Conservation (phyloP, 2,797 vertebrate genomes). For the Anableps anableps region DNA sequence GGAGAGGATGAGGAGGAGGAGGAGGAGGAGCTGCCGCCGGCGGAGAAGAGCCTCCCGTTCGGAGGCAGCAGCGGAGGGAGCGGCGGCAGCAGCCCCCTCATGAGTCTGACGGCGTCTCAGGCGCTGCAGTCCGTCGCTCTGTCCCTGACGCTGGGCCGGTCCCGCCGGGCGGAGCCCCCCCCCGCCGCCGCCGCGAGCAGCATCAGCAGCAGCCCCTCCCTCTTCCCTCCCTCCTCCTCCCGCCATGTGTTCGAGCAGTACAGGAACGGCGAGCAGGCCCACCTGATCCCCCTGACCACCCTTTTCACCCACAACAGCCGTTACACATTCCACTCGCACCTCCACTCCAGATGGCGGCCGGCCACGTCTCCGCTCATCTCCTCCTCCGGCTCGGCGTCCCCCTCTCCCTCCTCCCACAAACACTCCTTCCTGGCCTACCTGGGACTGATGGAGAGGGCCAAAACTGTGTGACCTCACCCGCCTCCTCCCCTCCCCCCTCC, state of each 20-base stretch:
- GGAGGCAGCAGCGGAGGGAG: conserved; percentile 83
- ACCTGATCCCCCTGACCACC: conserved; percentile 98
- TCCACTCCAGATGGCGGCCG: conserved; percentile 87
- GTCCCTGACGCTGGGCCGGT: conserved; percentile 85
- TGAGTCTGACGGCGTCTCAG: conserved; percentile 93
- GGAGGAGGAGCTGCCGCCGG: conserved; percentile 72
- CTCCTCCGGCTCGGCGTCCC: conserved; percentile 79
- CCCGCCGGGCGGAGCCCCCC: conserved; percentile 70
- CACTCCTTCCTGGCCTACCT: conserved; percentile 99
- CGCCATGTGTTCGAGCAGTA: conserved; percentile 89
- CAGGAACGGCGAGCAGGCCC: conserved; percentile 93
- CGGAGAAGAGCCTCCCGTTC: conserved; percentile 73
- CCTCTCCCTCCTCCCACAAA: conserved; percentile 91
- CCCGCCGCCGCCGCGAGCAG: conserved; percentile 80
- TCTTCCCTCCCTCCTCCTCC: conserved; percentile 83
- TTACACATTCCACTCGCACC: conserved; percentile 90
- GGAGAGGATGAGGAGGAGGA: conserved; percentile 69
- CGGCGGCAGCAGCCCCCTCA: conserved; percentile 89
- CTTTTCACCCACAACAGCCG: conserved; percentile 91
- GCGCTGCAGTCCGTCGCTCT: conserved; percentile 96
- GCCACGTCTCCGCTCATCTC: conserved; percentile 85
- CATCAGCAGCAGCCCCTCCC: conserved; percentile 72
- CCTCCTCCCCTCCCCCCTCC: conserved; percentile 33
- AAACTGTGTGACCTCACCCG: conserved; percentile 89
- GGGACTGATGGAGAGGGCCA: conserved; percentile 94